These are phyloP conservation scores for Trissonchulus sp. DNA, from an alignment of 2,888 invertebrate species.

Conservation along the genomic window DNA sequence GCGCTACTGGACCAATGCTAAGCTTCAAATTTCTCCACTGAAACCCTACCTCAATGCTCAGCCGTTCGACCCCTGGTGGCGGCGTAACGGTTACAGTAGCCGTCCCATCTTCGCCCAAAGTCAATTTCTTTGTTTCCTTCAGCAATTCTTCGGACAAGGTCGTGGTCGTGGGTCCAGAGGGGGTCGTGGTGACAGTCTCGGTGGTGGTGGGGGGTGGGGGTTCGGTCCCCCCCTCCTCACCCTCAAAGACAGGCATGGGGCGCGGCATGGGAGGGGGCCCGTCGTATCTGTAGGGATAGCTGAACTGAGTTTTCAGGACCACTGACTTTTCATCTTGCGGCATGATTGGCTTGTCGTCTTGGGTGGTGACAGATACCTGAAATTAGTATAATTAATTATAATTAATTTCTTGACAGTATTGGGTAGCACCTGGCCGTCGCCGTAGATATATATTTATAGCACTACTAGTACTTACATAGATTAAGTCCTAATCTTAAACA, in stretches of 20 bases:
- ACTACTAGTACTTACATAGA: no score
- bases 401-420: no score
- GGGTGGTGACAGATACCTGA: conserved; percentile 28
- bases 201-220: neutral
- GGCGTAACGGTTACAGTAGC: conserved; percentile 44
- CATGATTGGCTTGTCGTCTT: conserved; percentile 31
- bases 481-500: no score
- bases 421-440: no score
- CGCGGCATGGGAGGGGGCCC: neutral
- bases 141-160: neutral
- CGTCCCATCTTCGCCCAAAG: conserved; percentile 49
- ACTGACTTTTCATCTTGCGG: conserved; percentile 37
- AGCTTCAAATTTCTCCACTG: conserved; percentile 37
- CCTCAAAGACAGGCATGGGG: neutral
- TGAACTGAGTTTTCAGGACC: conserved; percentile 46
- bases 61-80: conserved; percentile 44
- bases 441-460: no score
- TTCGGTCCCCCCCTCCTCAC: neutral
- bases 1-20: no score
- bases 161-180: neutral
- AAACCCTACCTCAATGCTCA: conserved; percentile 28
- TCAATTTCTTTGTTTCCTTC: conserved; percentile 15
- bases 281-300: conserved; percentile 45
- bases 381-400: conserved; percentile 12
- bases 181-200: neutral